These are phyloP conservation scores for Calephelis perditalis DNA, from an alignment of 2,888 invertebrate genomes.

Conservation along the genomic window DNA sequence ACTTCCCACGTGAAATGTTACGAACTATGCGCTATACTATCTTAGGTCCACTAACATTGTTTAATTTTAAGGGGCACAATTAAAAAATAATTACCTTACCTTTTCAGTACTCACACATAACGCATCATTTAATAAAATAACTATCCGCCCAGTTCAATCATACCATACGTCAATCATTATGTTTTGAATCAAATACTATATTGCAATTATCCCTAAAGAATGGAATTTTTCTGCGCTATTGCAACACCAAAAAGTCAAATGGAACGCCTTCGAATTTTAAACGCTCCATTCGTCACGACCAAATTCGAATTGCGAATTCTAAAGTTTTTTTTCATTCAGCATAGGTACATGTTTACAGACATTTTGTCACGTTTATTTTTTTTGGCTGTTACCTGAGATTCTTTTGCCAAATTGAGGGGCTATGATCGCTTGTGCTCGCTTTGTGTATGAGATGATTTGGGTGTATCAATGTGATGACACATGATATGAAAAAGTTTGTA, in stretches of 20 bases:
- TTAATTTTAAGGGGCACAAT: constrained; percentile 11
- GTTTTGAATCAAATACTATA: constrained; percentile 48
- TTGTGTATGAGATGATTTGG: constrained; percentile 42
- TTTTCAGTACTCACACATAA: constrained; percentile 44
- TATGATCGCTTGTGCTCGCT: constrained; percentile 44
- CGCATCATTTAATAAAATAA: constrained; percentile 43
- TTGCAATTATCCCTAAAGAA: constrained; percentile 54
- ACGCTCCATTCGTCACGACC: constrained; percentile 56
- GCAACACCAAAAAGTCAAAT: constrained; percentile 62
- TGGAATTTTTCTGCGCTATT: constrained; percentile 57
- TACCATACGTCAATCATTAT: constrained; percentile 44
- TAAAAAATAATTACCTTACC: constrained; percentile 26
- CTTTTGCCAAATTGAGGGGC: constrained; percentile 60
- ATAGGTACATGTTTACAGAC: constrained; percentile 76
- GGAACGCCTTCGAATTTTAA: constrained; percentile 64
- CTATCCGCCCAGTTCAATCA: constrained; percentile 51
- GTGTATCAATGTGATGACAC: constrained; percentile 64
- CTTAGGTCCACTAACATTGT: no score
- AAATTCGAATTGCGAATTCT: constrained; percentile 39
- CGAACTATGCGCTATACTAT: no score
- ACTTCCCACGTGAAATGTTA: no score
- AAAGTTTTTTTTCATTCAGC: constrained; percentile 39
- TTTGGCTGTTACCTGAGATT: constrained; percentile 62
- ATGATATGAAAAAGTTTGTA: constrained; percentile 42
- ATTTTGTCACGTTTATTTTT: constrained; percentile 75